A percentile compares a stretch with the other conserved stretches of the same genome.
These are phyloP conservation scores for Hypotaenidia okinawae DNA, from an alignment of 2,797 vertebrate genomes.

Conservation along the genomic window DNA sequence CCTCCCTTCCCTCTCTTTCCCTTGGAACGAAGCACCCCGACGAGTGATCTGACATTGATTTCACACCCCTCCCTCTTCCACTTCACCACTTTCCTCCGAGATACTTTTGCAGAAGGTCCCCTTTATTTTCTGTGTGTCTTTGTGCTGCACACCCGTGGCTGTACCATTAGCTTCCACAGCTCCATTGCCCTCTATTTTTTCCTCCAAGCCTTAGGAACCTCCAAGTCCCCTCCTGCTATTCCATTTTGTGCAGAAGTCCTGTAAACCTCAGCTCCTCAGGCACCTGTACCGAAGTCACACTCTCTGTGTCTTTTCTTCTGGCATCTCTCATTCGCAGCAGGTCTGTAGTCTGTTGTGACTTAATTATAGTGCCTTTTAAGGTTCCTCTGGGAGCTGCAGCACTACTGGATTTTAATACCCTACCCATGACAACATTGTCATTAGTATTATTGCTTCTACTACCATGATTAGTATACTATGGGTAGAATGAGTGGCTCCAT, in stretches of 20 bases:
- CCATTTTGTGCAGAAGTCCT: not conserved
- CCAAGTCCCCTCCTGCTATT: not conserved
- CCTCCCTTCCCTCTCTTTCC: not conserved
- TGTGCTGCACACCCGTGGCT: not conserved
- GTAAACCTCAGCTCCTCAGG: not conserved
- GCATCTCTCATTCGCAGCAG: not conserved
- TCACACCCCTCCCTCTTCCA: not conserved
- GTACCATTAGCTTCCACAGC: not conserved
- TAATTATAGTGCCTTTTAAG: slow-evolving; percentile 33
- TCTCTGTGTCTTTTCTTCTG: slow-evolving; percentile 5
- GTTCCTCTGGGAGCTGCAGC: not conserved
- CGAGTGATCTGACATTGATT: not conserved
- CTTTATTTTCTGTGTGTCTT: not conserved
- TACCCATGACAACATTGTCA: not conserved
- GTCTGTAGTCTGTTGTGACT: slow-evolving; percentile 5
- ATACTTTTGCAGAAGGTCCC: not conserved
- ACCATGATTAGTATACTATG: not conserved
- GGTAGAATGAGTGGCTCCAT: not conserved
- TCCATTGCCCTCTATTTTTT: not conserved
- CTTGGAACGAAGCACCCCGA: not conserved
- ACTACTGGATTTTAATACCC: slow-evolving; percentile 36
- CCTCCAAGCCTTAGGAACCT: not conserved
- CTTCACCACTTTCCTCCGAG: not conserved
- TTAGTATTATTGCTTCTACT: not conserved
- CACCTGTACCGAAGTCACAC: not conserved